Conservation (phyloP, 2,113 vertebrate species). For the Labeo rohita region DNA sequence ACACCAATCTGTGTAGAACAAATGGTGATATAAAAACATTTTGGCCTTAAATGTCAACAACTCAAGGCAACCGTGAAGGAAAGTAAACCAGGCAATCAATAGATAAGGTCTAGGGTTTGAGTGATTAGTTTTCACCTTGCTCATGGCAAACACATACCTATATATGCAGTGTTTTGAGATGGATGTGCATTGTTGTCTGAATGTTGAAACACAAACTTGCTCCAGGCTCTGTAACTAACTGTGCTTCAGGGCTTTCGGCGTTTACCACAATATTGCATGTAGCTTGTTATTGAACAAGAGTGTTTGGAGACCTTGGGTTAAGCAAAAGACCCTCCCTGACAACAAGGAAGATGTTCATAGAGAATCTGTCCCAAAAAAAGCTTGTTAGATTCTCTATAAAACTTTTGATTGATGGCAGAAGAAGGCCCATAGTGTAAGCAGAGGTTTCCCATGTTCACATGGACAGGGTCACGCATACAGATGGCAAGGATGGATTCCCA, state of each 20-base stretch:
- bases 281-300: neutral
- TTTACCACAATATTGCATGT: neutral
- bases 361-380: neutral
- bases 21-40: neutral
- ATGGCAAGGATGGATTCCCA: neutral
- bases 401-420: slow-evolving; percentile 39
- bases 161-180: neutral
- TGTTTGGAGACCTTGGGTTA: slow-evolving; percentile 3
- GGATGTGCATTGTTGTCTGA: neutral
- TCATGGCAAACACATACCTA: slow-evolving; percentile 11
- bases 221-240: neutral
- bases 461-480: neutral
- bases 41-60: neutral
- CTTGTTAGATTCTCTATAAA: slow-evolving; percentile 2
- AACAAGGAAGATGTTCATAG: neutral
- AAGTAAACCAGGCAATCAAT: slow-evolving; percentile 12
- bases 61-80: neutral
- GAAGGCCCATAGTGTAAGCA: neutral
- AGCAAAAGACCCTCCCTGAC: neutral
- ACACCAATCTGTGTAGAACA: slow-evolving; percentile 12
- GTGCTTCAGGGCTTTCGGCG: neutral
- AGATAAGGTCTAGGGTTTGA: neutral
- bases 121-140: neutral
- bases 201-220: neutral
- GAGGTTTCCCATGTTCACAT: neutral